Evolutionary conservation across 37 sponge, comb jelly and placozoan genomes (phyloP).

Genomic region (Agelas oroides): DNA sequence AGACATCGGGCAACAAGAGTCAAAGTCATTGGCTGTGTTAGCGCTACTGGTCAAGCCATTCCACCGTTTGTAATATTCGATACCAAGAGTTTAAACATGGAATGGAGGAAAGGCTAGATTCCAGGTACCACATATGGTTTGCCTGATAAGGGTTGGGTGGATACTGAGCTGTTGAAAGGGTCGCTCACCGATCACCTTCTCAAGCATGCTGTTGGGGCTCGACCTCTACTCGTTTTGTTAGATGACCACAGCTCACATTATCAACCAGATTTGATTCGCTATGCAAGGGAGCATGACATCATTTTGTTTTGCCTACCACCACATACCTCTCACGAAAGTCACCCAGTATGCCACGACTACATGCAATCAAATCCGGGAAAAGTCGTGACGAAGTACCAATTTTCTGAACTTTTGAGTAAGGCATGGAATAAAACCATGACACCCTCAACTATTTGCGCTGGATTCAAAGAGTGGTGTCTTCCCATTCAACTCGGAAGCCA

Average conservation of each 20-base stretch:
- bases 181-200: too few species aligned
- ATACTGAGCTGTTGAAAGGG: too few species aligned
- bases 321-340: slow-evolving; percentile 41
- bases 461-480: slow-evolving; percentile 40
- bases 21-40: too few species aligned
- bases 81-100: slow-evolving; percentile 38
- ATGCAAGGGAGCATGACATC: slow-evolving; percentile 23
- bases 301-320: slow-evolving; percentile 27
- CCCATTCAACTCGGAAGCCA: slow-evolving; percentile 43
- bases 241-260: too few species aligned
- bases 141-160: too few species aligned
- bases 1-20: too few species aligned
- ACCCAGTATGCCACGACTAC: slow-evolving; percentile 38
- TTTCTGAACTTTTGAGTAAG: slow-evolving; percentile 15
- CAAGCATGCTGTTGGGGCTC: too few species aligned
- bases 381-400: slow-evolving; percentile 20
- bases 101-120: slow-evolving; percentile 30
- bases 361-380: slow-evolving; percentile 14
- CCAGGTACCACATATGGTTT: slow-evolving; percentile 23
- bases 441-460: slow-evolving; percentile 12
- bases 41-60: too few species aligned
- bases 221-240: too few species aligned
- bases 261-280: too few species aligned
- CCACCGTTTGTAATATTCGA: too few species aligned
- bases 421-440: slow-evolving; percentile 56